Evolutionary conservation across 1,140 invertebrate species (phyloP), one percentile per base, ranked within the genome.

Genomic region (Cyphomyrmex costatus): DNA sequence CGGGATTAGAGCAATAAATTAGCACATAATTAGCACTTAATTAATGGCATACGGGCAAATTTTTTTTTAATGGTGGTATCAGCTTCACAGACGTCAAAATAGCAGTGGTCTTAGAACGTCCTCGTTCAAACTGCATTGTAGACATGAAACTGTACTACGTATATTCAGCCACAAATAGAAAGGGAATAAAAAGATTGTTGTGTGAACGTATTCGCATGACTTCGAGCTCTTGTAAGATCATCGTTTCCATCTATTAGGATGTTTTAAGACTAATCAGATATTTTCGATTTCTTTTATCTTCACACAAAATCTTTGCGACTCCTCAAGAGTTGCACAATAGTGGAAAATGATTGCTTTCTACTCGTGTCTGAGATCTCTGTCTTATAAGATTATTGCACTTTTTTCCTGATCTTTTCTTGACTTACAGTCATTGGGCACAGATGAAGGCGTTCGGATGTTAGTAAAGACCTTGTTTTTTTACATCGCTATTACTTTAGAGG

Each of bases 381-480:
- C 5, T 78, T 46, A 42, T n/a, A 30, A 30, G 30, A 33, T 36
- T 19, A 2, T 68, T 12, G 12, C 66, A 27, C 16, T 5, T 46
- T 73, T 3, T 82, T 82, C 16, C 14, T 73, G 24, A 73, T 16
- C 12, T n/a, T 10, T 71, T 58, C 21, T 58, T n/a, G 36, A 19
- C 12, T 68, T 70, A 0, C n/a, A 89, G 87, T 61, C 83, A 0
- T 8, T 89, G 49, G 51, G 76, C 53, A 68, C 74, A 7, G 19
- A 66, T 21, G 51, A 53, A 12, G 53, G 76, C 3, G 0, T 77
- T 19, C 46, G 4, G 14, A 42, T 61, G 30, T 6, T 89, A 10
- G 8, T 82, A 30, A 88, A 63, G n/a, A 61, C 73, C n/a, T 14
- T n/a, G 0, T 68, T 88, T 10, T 89, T 88, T 60, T 88, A 89